Percentiles rank a stretch among this genome's conserved stretches.
Conservation (phyloP, 2,888 invertebrate genomes). For the Minunthozetes semirufus region DNA sequence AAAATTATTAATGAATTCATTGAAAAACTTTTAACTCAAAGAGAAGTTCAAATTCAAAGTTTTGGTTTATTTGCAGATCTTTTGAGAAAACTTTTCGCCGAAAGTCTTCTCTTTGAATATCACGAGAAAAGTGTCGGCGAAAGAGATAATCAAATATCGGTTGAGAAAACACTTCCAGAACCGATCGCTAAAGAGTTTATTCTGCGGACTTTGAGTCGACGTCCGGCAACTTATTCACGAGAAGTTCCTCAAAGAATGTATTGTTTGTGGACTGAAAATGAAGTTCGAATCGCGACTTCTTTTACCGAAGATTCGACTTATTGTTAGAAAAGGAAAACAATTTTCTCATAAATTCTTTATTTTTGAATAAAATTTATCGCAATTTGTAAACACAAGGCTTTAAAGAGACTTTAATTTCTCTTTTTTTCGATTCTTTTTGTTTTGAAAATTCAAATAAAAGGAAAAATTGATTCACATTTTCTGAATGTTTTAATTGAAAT, state of each 20-base stretch:
- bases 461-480: not conserved
- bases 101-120: slow-evolving; percentile 25
- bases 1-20: no score
- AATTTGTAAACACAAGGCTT: not conserved
- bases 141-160: slow-evolving; percentile 46
- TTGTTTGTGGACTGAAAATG: slow-evolving; percentile 60
- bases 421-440: not conserved
- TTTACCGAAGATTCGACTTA: not conserved
- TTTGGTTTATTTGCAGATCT: no score
- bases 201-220: slow-evolving; percentile 54
- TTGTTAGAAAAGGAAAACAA: no score
- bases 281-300: not conserved
- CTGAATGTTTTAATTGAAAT: not conserved
- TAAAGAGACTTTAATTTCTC: not conserved
- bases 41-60: no score
- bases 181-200: slow-evolving; percentile 61
- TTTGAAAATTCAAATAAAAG: not conserved
- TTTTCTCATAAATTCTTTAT: not conserved
- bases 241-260: slow-evolving; percentile 62
- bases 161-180: no score
- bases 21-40: no score
- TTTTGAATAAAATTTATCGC: not conserved
- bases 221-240: slow-evolving; percentile 57
- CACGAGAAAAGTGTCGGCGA: slow-evolving; percentile 32
- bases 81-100: not conserved